Evolutionary conservation across 2,113 vertebrate genomes (phyloP).

Genomic region (Chamaea fasciata): DNA sequence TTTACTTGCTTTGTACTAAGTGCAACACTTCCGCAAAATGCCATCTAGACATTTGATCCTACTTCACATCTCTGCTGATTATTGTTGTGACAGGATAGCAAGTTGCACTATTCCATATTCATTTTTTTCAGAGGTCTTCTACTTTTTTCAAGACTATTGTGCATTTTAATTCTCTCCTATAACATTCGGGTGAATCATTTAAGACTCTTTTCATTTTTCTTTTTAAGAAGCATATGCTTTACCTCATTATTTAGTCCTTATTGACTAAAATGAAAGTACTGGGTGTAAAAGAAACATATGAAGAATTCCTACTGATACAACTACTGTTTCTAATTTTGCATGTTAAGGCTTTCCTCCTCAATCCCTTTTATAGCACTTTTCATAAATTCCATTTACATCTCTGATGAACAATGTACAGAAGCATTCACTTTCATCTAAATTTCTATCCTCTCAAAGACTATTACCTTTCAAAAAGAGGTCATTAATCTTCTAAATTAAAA

Average conservation of each 20-base stretch:
- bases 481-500: background rate
- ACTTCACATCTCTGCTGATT: background rate
- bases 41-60: background rate
- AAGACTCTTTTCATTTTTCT: background rate
- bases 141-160: background rate
- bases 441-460: background rate
- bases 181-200: background rate
- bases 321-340: background rate
- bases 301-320: background rate
- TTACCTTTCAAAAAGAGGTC: background rate
- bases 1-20: background rate
- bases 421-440: background rate
- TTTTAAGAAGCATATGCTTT: background rate
- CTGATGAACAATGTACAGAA: background rate
- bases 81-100: background rate
- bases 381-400: background rate
- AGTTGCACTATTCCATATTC: background rate
- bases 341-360: background rate
- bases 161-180: background rate
- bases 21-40: background rate
- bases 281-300: background rate
- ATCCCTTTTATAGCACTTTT: background rate
- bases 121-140: background rate
- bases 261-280: background rate
- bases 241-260: background rate